Base-by-base conservation (phyloP, 2,113 vertebrate genomes). In the Actinemys pallida region DNA sequence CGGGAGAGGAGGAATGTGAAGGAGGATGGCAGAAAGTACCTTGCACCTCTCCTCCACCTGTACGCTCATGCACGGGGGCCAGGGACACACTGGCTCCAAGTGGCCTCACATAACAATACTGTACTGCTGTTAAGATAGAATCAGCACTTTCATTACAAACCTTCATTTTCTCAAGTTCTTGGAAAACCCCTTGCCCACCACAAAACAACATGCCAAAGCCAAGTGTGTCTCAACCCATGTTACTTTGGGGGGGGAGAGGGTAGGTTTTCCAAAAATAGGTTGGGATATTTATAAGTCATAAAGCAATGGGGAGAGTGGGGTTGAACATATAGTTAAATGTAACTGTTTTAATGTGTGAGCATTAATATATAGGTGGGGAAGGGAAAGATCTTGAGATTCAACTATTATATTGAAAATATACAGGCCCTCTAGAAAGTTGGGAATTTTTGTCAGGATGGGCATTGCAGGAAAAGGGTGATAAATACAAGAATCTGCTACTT, bases 41-140 rank as follows among this genome's bases (percentile, higher is more conserved):
- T 29, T 29, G 53, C 39, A 81, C 85, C 84, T 79, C 62, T 78
- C 84, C 83, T 72, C 39, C 31, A 85, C 39, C 42, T 6, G 0
- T 50, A 81, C 52, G 14, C 69, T 78, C 53, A 35, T 7, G 45
- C 2, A 49, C 84, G 75, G 16, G 27, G 76, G 14, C 5, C n/a
- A 90, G 78, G 90, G 84, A 42, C 25, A 89, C 1, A 65, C 10
- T 12, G 50, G 81, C 59, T 47, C 72, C 86, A 42, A 88, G 31
- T 95, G 20, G 20, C 92, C 49, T 83, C 80, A 72, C 80, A 87
- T 62, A 56, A 29, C 5, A 93, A 95, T 42, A 29, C 6, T 92
- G 87, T 42, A 29, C 6, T 92, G 87, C 72, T 83, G 81, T 57
- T 86, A 79, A 65, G 56, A 83, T 62, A 83, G 89, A 92, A 31